phyloP scores from a whole-genome alignment of 2,113 vertebrate species.

The Carassius carassius region DNA sequence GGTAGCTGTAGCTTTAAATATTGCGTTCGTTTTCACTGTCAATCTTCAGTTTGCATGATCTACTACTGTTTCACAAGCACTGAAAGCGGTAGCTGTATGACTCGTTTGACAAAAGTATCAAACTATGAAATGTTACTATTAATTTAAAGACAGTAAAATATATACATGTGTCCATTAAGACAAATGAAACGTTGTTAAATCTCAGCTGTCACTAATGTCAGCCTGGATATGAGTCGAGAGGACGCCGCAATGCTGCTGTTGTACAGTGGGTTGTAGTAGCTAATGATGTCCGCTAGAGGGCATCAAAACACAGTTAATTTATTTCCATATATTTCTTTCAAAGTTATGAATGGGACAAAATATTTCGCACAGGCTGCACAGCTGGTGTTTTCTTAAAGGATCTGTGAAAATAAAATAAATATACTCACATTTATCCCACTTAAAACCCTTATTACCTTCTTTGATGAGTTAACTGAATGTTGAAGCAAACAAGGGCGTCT shows the following conservation, averaged over 20 bases:
- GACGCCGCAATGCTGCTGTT: conserved; percentile 65
- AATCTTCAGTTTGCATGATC: too few relatives aligned
- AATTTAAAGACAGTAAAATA: background rate
- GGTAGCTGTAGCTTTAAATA: too few relatives aligned
- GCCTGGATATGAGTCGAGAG: conserved; percentile 68
- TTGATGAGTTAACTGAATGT: too few relatives aligned
- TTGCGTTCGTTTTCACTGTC: too few relatives aligned
- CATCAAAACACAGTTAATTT: too few relatives aligned
- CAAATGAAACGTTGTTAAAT: background rate
- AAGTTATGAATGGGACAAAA: background rate
- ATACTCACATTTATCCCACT: background rate
- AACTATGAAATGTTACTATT: background rate
- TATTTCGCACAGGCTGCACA: too few relatives aligned
- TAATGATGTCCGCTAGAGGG: background rate
- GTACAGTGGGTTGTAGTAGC: background rate
- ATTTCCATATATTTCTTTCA: background rate
- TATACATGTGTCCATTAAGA: background rate
- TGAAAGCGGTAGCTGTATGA: too few relatives aligned
- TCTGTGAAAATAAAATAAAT: background rate
- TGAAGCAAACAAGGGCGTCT: too few relatives aligned
- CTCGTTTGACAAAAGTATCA: background rate
- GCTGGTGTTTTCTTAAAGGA: too few relatives aligned
- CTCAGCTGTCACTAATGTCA: conserved; percentile 77
- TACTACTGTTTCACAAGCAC: too few relatives aligned
- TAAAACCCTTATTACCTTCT: background rate